A percentile compares a stretch with the other conserved stretches of the same genome.
phyloP scores from a whole-genome alignment of 2,888 invertebrate species.

The Augiades crinisus region DNA sequence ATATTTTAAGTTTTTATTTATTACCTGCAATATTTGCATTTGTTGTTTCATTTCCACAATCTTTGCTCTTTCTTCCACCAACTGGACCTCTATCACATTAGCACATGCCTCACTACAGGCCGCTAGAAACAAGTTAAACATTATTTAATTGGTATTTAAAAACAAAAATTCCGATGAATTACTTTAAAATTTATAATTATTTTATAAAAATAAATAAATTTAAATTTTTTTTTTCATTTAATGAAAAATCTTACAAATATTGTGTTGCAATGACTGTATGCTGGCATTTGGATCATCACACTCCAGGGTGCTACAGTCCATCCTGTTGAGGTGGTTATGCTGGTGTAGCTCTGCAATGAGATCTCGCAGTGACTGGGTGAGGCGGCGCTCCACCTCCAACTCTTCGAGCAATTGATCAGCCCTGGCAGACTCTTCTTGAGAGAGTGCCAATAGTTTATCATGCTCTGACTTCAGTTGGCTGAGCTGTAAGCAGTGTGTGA shows the following conservation, averaged over 20 bases:
- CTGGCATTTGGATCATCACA: constrained; percentile 68
- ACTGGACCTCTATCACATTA: constrained; percentile 70
- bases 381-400: constrained; percentile 51
- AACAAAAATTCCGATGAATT: no score
- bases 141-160: no score
- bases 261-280: constrained; percentile 52
- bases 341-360: constrained; percentile 57
- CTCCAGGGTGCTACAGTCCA: constrained; percentile 62
- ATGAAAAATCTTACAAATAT: constrained; percentile 53
- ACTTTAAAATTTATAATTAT: no score
- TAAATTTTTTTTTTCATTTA: background rate
- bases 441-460: constrained; percentile 55
- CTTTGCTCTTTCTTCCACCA: constrained; percentile 66
- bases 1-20: no score
- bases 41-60: constrained; percentile 57
- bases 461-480: constrained; percentile 68
- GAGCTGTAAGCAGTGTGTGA: constrained; percentile 63
- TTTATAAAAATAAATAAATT: background rate
- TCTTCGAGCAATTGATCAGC: constrained; percentile 52
- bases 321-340: constrained; percentile 54
- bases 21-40: constrained; percentile 56
- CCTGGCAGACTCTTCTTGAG: constrained; percentile 51
- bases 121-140: no score
- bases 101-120: constrained; percentile 66
- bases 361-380: constrained; percentile 50